Conservation (phyloP, 2,113 vertebrate species). For the Acanthisitta chloris region DNA sequence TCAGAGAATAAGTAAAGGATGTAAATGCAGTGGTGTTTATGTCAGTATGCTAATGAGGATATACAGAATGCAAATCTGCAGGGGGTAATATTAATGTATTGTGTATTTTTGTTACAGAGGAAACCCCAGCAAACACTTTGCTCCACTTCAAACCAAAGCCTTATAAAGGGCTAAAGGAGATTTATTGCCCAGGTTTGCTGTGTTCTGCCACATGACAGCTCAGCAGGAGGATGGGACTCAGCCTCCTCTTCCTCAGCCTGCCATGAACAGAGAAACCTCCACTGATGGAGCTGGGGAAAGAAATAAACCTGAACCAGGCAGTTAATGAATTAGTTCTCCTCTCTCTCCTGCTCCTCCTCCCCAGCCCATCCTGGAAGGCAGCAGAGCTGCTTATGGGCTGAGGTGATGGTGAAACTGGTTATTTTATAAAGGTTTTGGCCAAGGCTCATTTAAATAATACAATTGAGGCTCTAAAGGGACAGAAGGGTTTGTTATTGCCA, state of each 20-base stretch:
- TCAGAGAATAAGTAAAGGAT: neutral
- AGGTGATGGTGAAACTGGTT: neutral
- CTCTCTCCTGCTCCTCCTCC: neutral
- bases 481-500: neutral
- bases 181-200: neutral
- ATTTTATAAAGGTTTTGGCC: neutral
- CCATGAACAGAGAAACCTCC: neutral
- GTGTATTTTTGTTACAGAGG: neutral
- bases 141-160: neutral
- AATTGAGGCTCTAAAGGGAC: neutral
- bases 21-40: neutral
- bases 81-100: neutral
- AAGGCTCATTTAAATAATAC: neutral
- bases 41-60: neutral
- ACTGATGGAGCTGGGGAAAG: rapidly evolving
- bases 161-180: neutral
- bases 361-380: neutral
- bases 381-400: neutral
- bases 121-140: neutral
- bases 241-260: neutral
- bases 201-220: neutral
- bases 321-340: neutral
- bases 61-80: neutral
- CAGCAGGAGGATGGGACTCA: neutral
- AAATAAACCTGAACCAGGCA: neutral